Evolutionary conservation across 2,888 invertebrate species (phyloP), one percentile per base, ranked within the genome.

Genomic region (Hirtodrosophila alboralis): DNA sequence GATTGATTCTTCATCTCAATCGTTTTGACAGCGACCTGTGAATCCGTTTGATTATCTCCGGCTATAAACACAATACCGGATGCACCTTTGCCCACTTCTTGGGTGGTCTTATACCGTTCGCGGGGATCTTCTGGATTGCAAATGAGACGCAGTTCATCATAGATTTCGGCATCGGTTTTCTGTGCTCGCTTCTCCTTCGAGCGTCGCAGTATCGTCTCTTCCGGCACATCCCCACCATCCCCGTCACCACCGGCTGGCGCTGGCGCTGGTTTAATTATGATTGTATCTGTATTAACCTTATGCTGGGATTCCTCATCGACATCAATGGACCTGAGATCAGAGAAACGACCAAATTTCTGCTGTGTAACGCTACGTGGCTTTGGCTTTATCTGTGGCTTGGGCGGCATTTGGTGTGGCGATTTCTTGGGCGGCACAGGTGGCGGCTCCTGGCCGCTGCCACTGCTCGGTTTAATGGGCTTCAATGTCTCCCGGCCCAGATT

Each of bases 1-100:
- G 96, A 96, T 90, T 99, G 99, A 89, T 97, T 97, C 28, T 95
- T 94, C 89, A 99, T 93, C 90, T 98, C 97, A 90, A 99, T 99
- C 84, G 97, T 96, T 91, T 99, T 99, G 72, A 99, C 96, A 23
- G 99, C 99, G 5, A 99, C 98, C 88, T 94, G 93, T 21, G 94
- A 92, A 49, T 93, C 92, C 43, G 93, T 93, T 70, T 93, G 92
- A 63, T 93, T 92, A 89, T 97, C 96, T n/a, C 93, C 93, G 0
- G 98, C 97, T 72, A 96, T 96, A 89, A 96, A 97, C 16, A 98
- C 98, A 67, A 95, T 95, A 44, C 98, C 98, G 26, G 97, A 97
- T 36, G 97, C 98, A 9, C 98, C 98, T 21, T 96, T 95, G 45
- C 98, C 97, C 41, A 98, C 94, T 89, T 97, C 96, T 87, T 95